Evolutionary conservation across 2,113 vertebrate genomes (phyloP), one percentile per base, ranked within the genome.

Genomic region (Athene noctua): DNA sequence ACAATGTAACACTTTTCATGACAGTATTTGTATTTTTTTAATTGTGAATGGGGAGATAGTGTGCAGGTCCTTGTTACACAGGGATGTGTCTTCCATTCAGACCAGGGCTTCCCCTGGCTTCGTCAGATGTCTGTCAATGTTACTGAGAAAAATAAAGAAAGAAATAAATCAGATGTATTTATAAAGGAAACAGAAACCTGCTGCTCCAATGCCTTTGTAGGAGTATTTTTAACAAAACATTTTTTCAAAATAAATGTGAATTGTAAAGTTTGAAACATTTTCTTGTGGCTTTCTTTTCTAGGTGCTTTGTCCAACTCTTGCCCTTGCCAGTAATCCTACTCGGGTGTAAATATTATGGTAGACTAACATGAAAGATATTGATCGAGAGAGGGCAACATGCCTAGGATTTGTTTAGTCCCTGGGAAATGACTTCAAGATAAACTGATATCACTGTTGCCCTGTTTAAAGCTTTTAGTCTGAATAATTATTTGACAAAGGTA

Each of bases 241-340:
- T 94, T 98, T 97, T 96, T 96, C 97, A 97, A 97, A 98, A 98
- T 98, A 98, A 98, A 98, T 98, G 98, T 98, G 98, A 98, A 98
- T 97, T 98, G 98, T 98, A 98, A 98, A 97, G 97, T 97, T 96
- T 66, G 94, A 94, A 90, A 51, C 80, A 52, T 92, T 97, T 93
- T 89, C 86, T 97, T 73, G 51, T 84, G 92, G n/a, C 49, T 94
- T 91, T 88, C 70, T 80, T 97, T 96, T 75, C 86, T 73, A 26
- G 18, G 66, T 55, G 58, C 46, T 75, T 68, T 84, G 38, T n/a
- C 54, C 38, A 30, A 20, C 40, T 80, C 78, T 23, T 9, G 18
- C 26, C 23, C 26, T 74, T 94, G 52, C 17, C 49, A 66, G 5
- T 34, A 52, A 65, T 52, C 30, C 72, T 79, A 6, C 27, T 71